Percentiles rank a stretch among this genome's conserved stretches.
These are phyloP conservation scores for Cloeon dipterum DNA, from an alignment of 2,888 invertebrate genomes.

Conservation along the genomic window DNA sequence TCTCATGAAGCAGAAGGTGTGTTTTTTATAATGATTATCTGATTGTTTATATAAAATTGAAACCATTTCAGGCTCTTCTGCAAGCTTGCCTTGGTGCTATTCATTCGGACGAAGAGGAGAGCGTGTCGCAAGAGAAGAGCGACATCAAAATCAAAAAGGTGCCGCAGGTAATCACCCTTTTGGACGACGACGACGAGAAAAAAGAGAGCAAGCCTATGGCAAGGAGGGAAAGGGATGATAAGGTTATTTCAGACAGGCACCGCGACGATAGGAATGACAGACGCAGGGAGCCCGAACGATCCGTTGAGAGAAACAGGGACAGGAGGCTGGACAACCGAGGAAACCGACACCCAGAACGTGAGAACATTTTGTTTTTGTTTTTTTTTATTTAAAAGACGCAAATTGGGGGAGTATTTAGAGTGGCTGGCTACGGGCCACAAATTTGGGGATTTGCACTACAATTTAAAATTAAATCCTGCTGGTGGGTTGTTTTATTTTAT, in stretches of 20 bases:
- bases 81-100: slow-evolving; percentile 60
- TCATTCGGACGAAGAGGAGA: slow-evolving; percentile 22
- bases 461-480: no score
- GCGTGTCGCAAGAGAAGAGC: slow-evolving; percentile 6
- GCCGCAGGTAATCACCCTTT: slow-evolving; percentile 12
- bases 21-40: no score
- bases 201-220: slow-evolving; percentile 7
- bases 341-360: slow-evolving; percentile 8
- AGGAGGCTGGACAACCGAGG: slow-evolving; percentile 6
- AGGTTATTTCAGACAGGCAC: no score
- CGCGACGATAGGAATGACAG: no score
- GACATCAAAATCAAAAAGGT: slow-evolving; percentile 8
- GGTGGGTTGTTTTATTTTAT: no score
- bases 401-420: no score
- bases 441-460: no score
- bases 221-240: slow-evolving; percentile 8
- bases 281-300: slow-evolving; percentile 7
- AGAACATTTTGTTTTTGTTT: no score
- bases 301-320: slow-evolving; percentile 6
- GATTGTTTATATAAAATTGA: no score
- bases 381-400: no score
- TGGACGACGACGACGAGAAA: slow-evolving; percentile 12
- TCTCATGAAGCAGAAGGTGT: slow-evolving; percentile 69
- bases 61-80: slow-evolving; percentile 26
- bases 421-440: no score